phyloP scores from a whole-genome alignment of 2,797 vertebrate genomes.

The Dipus sagitta region DNA sequence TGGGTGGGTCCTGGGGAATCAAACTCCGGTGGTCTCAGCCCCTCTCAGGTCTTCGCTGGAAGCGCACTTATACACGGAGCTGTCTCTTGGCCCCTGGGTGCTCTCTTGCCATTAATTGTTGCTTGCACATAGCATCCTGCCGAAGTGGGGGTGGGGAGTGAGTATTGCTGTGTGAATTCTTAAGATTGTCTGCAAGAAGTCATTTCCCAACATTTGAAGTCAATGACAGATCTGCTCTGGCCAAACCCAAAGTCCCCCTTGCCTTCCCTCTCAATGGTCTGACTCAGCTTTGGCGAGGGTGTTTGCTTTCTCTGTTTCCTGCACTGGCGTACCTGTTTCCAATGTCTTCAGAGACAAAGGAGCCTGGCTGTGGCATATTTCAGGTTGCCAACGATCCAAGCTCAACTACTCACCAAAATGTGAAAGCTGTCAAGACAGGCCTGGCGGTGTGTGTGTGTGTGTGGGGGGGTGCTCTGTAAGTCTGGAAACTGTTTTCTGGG shows the following conservation, averaged over 20 bases:
- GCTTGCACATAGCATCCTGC: background rate
- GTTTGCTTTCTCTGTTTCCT: no score
- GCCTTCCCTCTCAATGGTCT: background rate
- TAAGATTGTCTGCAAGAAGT: background rate
- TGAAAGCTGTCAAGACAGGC: background rate
- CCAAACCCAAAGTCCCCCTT: background rate
- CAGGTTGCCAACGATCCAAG: background rate
- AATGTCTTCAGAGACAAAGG: background rate
- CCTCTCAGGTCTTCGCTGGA: no score
- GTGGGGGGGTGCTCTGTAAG: background rate
- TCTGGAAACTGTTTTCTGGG: background rate
- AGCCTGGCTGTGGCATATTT: background rate
- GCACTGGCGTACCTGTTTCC: no score
- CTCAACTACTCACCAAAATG: background rate
- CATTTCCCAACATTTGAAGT: background rate
- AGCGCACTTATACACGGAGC: no score
- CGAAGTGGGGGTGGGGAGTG: background rate
- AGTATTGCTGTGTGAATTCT: background rate
- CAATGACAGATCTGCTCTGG: background rate
- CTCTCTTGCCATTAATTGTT: background rate
- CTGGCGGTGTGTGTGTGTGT: no score
- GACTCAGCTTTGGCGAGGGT: accelerated
- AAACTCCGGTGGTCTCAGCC: no score
- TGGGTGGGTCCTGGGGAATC: no score
- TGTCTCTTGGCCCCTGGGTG: background rate